phyloP scores from a whole-genome alignment of 2,888 invertebrate species.

The Pammene fasciana region DNA sequence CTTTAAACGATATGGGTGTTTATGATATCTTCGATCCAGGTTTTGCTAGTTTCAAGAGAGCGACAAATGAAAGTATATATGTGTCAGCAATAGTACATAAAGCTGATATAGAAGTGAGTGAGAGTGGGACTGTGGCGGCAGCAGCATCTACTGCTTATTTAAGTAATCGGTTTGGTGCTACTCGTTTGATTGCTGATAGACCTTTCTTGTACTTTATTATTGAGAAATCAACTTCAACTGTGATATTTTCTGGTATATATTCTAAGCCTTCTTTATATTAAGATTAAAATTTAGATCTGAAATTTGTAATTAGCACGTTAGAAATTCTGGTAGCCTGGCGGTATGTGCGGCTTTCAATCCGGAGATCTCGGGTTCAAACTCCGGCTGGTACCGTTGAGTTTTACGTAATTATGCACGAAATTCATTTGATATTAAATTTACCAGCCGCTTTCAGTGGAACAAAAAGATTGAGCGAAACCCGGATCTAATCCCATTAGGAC shows the following conservation, averaged over 20 bases:
- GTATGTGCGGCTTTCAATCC: too few relatives aligned
- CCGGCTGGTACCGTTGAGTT: too few relatives aligned
- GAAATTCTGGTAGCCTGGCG: too few relatives aligned
- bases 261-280: conserved; percentile 73
- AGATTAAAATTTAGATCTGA: conserved; percentile 14
- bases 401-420: too few relatives aligned
- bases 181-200: conserved; percentile 85
- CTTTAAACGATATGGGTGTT: conserved; percentile 86
- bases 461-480: too few relatives aligned
- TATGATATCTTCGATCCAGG: conserved; percentile 84
- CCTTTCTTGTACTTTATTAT: conserved; percentile 88
- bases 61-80: conserved; percentile 80
- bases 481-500: too few relatives aligned
- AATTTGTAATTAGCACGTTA: not conserved
- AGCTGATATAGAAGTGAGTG: conserved; percentile 89
- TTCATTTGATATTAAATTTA: too few relatives aligned
- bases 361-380: too few relatives aligned
- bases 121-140: conserved; percentile 88
- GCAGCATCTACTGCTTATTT: conserved; percentile 81
- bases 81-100: conserved; percentile 87
- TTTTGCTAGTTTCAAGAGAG: conserved; percentile 81
- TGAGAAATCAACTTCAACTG: conserved; percentile 84
- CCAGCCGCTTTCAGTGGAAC: too few relatives aligned
- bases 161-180: conserved; percentile 82
- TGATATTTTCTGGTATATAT: conserved; percentile 86